These are phyloP conservation scores for Dreissena rostriformis DNA, from an alignment of 1,140 invertebrate species.

Conservation along the genomic window DNA sequence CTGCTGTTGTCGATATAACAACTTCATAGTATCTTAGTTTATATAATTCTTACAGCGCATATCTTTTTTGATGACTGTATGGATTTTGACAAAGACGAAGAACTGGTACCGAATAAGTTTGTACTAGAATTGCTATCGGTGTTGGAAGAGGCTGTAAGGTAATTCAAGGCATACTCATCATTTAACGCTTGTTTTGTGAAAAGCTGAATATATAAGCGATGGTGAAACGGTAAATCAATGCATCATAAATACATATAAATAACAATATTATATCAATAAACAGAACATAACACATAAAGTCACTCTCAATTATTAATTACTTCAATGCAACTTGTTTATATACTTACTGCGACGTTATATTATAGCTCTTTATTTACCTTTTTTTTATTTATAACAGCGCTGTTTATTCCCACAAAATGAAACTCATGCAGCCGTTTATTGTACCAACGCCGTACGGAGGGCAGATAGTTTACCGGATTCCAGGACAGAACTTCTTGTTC, in stretches of 20 bases:
- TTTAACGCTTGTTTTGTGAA: background rate
- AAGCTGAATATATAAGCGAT: background rate
- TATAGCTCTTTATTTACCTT: background rate
- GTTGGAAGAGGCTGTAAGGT: slow-evolving; percentile 95
- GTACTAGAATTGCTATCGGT: slow-evolving; percentile 95
- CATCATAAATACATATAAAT: background rate
- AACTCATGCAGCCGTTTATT: slow-evolving; percentile 90
- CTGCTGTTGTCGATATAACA: background rate
- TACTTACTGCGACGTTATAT: background rate
- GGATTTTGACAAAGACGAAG: slow-evolving; percentile 85
- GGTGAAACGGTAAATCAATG: background rate
- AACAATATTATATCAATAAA: background rate
- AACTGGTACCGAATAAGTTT: slow-evolving; percentile 96
- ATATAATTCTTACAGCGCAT: slow-evolving; percentile 86
- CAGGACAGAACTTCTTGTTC: slow-evolving; percentile 98
- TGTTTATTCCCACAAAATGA: slow-evolving; percentile 89
- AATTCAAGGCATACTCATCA: slow-evolving; percentile 9
- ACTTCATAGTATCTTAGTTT: background rate
- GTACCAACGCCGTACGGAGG: slow-evolving; percentile 97
- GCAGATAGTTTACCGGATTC: slow-evolving; percentile 94
- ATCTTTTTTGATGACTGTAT: slow-evolving; percentile 99
- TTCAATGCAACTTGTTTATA: background rate
- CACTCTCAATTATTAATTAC: background rate
- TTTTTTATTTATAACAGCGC: slow-evolving; percentile 77
- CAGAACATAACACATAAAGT: background rate